Percentiles rank a stretch among this genome's conserved stretches.
Evolutionary conservation across 2,797 vertebrate species (phyloP).

Genomic region (Dipus sagitta): DNA sequence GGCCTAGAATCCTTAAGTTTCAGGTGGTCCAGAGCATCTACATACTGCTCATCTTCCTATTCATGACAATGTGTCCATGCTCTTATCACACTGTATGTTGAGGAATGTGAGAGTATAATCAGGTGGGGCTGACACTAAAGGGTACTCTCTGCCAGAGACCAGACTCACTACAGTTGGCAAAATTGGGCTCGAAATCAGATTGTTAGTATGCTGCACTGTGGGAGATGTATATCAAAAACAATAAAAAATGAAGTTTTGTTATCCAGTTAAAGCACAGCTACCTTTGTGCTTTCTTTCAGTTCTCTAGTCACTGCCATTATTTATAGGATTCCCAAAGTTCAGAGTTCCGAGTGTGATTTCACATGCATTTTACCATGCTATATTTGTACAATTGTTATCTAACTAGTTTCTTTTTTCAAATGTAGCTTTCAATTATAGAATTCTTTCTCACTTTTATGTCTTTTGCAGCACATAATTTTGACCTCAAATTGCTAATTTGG

Average conservation of each 20-base stretch:
- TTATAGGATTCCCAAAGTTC: not conserved
- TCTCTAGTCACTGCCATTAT: not conserved
- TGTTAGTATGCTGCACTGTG: not conserved
- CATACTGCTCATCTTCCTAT: not conserved
- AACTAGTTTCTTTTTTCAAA: not conserved
- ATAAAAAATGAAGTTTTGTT: slow-evolving; percentile 15
- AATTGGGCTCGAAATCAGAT: not conserved
- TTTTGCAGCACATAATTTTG: not conserved
- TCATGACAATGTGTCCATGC: not conserved
- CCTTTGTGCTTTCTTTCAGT: not conserved
- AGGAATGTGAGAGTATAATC: not conserved
- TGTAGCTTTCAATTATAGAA: not conserved
- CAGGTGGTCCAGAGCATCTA: not conserved
- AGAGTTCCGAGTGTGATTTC: not conserved
- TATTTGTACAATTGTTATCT: not conserved
- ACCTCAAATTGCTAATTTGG: not conserved
- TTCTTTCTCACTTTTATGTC: not conserved
- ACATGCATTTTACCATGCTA: not conserved
- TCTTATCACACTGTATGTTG: too few species aligned
- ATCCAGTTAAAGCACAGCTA: not conserved
- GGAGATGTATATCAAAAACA: not conserved
- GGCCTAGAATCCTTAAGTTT: slow-evolving; percentile 3
- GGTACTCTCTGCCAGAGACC: not conserved
- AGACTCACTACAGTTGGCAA: not conserved
- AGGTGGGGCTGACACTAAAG: not conserved